Evolutionary conservation across 2,888 invertebrate species (phyloP).

Genomic region (Mayetiola destructor): DNA sequence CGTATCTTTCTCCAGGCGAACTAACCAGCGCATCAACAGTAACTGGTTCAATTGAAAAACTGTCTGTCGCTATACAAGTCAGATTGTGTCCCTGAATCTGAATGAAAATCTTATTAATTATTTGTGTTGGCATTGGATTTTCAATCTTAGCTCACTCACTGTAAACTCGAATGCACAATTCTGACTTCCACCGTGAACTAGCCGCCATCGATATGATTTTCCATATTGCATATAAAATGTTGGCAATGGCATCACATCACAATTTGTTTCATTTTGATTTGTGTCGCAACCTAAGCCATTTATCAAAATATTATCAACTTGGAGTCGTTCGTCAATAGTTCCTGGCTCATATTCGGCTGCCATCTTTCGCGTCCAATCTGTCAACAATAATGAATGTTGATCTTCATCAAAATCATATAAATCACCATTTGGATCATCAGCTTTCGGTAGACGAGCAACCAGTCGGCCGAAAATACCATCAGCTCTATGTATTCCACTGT

Average conservation of each 20-base stretch:
- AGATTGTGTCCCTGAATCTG: slow-evolving; percentile 28
- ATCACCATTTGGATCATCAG: slow-evolving; percentile 43
- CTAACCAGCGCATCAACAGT: slow-evolving; percentile 25
- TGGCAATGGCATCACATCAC: not conserved
- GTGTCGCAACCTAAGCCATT: slow-evolving; percentile 25
- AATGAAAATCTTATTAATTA: too few relatives aligned
- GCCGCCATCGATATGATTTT: not conserved
- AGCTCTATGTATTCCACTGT: slow-evolving; percentile 53
- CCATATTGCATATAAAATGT: not conserved
- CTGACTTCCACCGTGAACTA: not conserved
- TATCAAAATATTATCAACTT: slow-evolving; percentile 25
- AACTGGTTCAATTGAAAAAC: slow-evolving; percentile 24
- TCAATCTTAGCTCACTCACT: not conserved
- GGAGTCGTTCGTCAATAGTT: slow-evolving; percentile 21
- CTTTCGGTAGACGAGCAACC: slow-evolving; percentile 51
- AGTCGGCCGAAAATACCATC: slow-evolving; percentile 67
- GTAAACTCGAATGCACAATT: not conserved
- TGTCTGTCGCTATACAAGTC: slow-evolving; percentile 30
- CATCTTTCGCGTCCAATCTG: slow-evolving; percentile 63
- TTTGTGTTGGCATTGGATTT: too few relatives aligned
- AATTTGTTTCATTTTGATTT: not conserved
- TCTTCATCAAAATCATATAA: slow-evolving; percentile 58
- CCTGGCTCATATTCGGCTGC: slow-evolving; percentile 30
- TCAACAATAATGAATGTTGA: slow-evolving; percentile 54
- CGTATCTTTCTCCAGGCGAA: slow-evolving; percentile 38